Percentiles rank a stretch among this genome's conserved stretches.
Conservation (phyloP, 2,797 vertebrate genomes). For the Channallabes apus region DNA sequence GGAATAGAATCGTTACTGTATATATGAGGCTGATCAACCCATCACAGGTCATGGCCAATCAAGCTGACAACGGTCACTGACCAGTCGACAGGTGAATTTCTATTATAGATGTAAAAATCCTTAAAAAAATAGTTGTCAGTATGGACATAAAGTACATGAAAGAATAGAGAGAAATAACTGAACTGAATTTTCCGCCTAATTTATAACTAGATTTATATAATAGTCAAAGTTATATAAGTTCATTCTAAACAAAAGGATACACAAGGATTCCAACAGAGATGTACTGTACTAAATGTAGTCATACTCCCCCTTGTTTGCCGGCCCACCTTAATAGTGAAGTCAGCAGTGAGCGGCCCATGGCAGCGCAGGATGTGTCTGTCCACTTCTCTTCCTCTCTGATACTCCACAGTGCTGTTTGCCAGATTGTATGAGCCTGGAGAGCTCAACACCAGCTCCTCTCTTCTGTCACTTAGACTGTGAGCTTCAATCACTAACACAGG, state of each 20-base stretch:
- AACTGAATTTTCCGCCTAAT: no score
- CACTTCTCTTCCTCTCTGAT: slow-evolving; percentile 71
- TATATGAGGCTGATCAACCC: no score
- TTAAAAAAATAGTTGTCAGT: no score
- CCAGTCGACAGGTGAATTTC: no score
- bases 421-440: slow-evolving; percentile 75
- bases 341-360: slow-evolving; percentile 81
- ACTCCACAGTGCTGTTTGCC: slow-evolving; percentile 87
- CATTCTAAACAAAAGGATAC: neutral
- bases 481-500: slow-evolving; percentile 83
- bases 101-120: no score
- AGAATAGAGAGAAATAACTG: no score
- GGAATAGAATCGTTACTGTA: no score
- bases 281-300: neutral
- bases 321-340: slow-evolving; percentile 89
- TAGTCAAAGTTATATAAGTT: neutral
- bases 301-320: neutral
- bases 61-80: no score
- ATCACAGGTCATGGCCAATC: no score
- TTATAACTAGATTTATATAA: no score
- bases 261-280: neutral
- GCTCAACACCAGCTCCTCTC: slow-evolving; percentile 78
- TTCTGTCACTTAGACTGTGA: slow-evolving; percentile 79
- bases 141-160: no score
- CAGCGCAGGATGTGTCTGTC: slow-evolving; percentile 83